Percentiles rank a stretch among this genome's conserved stretches.
Evolutionary conservation across 1,140 invertebrate species (phyloP).

Genomic region (Hycleus phaleratus): DNA sequence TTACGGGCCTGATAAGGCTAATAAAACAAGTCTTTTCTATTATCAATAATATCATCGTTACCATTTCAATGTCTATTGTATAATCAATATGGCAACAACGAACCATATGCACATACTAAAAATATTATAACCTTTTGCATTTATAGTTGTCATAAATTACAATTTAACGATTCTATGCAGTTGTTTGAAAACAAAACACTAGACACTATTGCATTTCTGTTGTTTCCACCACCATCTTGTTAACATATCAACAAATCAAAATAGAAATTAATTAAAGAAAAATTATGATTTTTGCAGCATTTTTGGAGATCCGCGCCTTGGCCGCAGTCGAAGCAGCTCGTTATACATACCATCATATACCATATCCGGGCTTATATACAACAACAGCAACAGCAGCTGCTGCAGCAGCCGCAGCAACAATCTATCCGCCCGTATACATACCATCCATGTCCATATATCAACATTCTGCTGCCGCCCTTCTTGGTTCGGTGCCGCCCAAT

Average conservation of each 20-base stretch:
- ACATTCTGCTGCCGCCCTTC: constrained; percentile 5
- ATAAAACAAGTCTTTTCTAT: too few relatives aligned
- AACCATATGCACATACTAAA: constrained; percentile 35
- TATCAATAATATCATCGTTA: neutral
- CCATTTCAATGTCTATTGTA: too few relatives aligned
- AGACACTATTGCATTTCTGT: neutral
- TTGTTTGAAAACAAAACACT: constrained; percentile 36
- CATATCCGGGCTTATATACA: constrained; percentile 23
- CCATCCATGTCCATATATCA: constrained; percentile 25
- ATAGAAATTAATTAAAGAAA: too few relatives aligned
- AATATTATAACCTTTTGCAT: constrained; percentile 38
- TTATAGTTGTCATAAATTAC: constrained; percentile 36
- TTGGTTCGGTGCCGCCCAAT: constrained; percentile 15
- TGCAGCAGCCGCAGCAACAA: constrained; percentile 11
- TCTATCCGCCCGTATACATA: constrained; percentile 25
- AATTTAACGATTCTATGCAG: constrained; percentile 37
- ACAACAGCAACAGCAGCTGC: neutral
- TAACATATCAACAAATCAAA: too few relatives aligned
- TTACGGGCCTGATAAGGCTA: too few relatives aligned
- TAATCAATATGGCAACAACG: constrained; percentile 22
- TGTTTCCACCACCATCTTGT: neutral
- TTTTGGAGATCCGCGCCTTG: constrained; percentile 25
- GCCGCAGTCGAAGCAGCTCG: constrained; percentile 26
- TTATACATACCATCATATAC: constrained; percentile 26
- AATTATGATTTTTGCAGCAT: constrained; percentile 16